Evolutionary conservation across 2,113 vertebrate genomes (phyloP).

Genomic region (Lycaon pictus): DNA sequence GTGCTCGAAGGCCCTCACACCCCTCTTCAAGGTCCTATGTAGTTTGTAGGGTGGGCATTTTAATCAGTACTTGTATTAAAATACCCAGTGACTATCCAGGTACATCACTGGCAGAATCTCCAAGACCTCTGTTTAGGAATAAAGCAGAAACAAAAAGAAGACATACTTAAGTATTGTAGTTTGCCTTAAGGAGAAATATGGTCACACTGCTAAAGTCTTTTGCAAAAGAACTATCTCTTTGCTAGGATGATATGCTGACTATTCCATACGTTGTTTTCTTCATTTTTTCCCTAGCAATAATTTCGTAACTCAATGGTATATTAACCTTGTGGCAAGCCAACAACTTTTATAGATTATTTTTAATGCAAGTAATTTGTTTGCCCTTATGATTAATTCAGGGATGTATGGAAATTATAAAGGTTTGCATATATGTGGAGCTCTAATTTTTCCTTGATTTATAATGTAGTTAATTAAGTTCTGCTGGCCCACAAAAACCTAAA

Average conservation of each 20-base stretch:
- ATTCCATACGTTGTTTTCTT: conserved; percentile 57
- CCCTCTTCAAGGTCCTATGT: not conserved
- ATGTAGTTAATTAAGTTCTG: conserved; percentile 63
- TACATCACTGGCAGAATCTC: not conserved
- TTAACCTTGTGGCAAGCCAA: conserved; percentile 57
- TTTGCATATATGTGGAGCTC: conserved; percentile 37
- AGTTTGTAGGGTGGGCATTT: not conserved
- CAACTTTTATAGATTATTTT: conserved; percentile 52
- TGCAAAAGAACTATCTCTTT: not conserved
- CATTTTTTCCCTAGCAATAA: not conserved
- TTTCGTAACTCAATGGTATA: conserved; percentile 61
- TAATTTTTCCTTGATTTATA: conserved; percentile 66
- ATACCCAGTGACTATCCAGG: not conserved
- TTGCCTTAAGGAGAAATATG: conserved; percentile 47
- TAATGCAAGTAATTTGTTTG: conserved; percentile 64
- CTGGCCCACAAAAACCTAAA: conserved; percentile 27
- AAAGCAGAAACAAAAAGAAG: conserved; percentile 7
- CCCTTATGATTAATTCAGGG: conserved; percentile 60
- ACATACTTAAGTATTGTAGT: not conserved
- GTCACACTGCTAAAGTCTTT: not conserved
- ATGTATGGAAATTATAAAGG: conserved; percentile 30
- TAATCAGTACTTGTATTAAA: conserved; percentile 13
- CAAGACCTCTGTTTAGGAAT: conserved; percentile 40
- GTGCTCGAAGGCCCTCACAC: not conserved
- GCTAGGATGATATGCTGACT: conserved; percentile 17